phyloP scores from a whole-genome alignment of 2,113 vertebrate genomes.

The Myotis davidii region DNA sequence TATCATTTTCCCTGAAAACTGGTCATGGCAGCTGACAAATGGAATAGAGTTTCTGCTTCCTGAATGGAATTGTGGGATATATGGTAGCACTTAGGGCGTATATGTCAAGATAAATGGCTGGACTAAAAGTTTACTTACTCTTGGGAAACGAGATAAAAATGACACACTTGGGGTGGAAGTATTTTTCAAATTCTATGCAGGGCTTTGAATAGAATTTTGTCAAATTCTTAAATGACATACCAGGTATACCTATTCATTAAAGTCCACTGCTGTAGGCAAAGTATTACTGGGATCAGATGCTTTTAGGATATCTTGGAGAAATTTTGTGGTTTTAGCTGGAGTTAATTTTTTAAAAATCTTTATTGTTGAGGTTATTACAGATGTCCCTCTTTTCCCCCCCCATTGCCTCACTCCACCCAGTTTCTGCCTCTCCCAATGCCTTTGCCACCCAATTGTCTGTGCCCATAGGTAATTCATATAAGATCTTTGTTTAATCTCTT shows the following conservation, averaged over 20 bases:
- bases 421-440: too few relatives aligned
- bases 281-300: background rate
- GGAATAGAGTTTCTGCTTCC: background rate
- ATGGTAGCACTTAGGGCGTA: background rate
- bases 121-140: background rate
- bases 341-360: background rate
- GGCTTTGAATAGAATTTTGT: conserved; percentile 20
- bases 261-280: background rate
- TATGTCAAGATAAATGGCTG: conserved; percentile 58
- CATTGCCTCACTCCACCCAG: too few relatives aligned
- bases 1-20: conserved; percentile 11
- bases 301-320: background rate
- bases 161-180: background rate
- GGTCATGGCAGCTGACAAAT: background rate
- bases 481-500: too few relatives aligned
- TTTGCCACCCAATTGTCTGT: too few relatives aligned
- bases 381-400: too few relatives aligned
- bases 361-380: too few relatives aligned
- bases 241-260: background rate
- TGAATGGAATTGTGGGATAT: conserved; percentile 32
- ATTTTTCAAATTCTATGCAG: conserved; percentile 32
- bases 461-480: too few relatives aligned
- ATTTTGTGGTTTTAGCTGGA: background rate
- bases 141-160: conserved; percentile 24
- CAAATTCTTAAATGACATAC: conserved; percentile 24